These are phyloP conservation scores for Lathronympha strigana DNA, from an alignment of 2,888 invertebrate genomes.

Conservation along the genomic window DNA sequence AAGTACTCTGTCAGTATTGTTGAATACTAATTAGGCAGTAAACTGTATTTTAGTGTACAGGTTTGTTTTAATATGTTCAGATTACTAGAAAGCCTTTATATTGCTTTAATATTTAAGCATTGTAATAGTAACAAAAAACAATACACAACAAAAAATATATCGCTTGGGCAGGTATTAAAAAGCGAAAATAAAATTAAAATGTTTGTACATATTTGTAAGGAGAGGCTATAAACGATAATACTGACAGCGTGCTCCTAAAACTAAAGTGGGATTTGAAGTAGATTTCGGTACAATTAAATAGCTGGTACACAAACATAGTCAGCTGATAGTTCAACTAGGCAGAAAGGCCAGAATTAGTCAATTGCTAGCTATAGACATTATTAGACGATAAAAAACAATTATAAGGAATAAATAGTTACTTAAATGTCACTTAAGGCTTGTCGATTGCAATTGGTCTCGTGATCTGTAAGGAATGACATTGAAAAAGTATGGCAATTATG, in stretches of 20 bases:
- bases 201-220: not conserved
- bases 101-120: slow-evolving; percentile 16
- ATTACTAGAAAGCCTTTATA: not conserved
- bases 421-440: slow-evolving; percentile 72
- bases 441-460: slow-evolving; percentile 61
- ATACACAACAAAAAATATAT: not conserved
- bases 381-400: slow-evolving; percentile 68
- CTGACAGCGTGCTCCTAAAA: slow-evolving; percentile 47
- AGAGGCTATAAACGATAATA: slow-evolving; percentile 11
- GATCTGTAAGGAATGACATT: slow-evolving; percentile 61
- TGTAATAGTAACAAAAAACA: slow-evolving; percentile 1
- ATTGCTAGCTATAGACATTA: slow-evolving; percentile 82
- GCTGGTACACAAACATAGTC: slow-evolving; percentile 69
- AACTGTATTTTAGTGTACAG: not conserved
- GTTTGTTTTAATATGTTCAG: not conserved
- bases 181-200: not conserved
- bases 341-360: slow-evolving; percentile 77
- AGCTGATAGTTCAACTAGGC: slow-evolving; percentile 78
- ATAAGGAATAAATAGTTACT: slow-evolving; percentile 60
- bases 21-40: slow-evolving; percentile 3
- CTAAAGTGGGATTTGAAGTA: slow-evolving; percentile 54
- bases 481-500: slow-evolving; percentile 48
- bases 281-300: slow-evolving; percentile 70
- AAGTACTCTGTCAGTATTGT: slow-evolving; percentile 11
- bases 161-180: not conserved